Evolutionary conservation across 2,113 vertebrate genomes (phyloP).

Genomic region (Naja naja): DNA sequence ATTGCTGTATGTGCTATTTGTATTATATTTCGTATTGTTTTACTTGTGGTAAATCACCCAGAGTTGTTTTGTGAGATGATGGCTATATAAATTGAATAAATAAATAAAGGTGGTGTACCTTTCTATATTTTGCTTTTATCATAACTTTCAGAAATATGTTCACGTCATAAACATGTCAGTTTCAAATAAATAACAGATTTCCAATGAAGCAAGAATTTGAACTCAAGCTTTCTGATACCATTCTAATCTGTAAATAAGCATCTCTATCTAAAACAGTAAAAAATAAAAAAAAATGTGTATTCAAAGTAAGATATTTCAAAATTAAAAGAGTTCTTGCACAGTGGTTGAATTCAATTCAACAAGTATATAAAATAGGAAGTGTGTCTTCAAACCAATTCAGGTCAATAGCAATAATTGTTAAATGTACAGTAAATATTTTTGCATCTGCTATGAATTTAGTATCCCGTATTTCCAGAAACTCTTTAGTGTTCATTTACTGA

Average conservation of each 20-base stretch:
- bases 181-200: background rate
- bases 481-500: conserved; percentile 40
- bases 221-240: background rate
- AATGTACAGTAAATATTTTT: background rate
- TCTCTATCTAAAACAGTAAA: background rate
- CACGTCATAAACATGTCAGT: background rate
- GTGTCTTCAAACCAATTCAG: background rate
- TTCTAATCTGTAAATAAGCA: background rate
- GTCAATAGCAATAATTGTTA: background rate
- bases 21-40: background rate
- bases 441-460: background rate
- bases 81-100: background rate
- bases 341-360: background rate
- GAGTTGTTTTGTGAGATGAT: background rate
- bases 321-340: background rate
- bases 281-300: background rate
- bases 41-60: background rate
- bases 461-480: conserved; percentile 7
- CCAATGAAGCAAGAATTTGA: background rate
- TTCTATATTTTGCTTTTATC: background rate
- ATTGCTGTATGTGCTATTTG: background rate
- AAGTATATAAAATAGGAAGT: background rate
- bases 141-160: background rate
- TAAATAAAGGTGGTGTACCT: background rate
- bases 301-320: background rate